Conservation (phyloP, 2,797 vertebrate species). For the Gorsachius magnificus region DNA sequence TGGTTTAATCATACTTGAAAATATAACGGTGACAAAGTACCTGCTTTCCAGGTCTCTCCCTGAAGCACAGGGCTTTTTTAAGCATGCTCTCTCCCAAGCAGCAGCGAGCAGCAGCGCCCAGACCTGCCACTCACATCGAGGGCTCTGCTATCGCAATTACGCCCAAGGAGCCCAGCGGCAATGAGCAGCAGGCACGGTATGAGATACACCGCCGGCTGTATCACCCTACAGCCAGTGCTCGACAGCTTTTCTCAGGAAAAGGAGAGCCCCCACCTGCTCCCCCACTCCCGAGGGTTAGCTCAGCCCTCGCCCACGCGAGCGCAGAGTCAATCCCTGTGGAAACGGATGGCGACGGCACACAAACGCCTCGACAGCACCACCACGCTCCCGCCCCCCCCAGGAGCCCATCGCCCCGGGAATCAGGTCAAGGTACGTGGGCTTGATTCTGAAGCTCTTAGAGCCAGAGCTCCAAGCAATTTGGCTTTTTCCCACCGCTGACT, state of each 20-base stretch:
- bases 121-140: background rate
- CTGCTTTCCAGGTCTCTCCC: background rate
- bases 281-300: background rate
- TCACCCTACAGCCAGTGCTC: accelerated
- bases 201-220: accelerated
- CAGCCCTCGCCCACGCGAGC: background rate
- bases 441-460: background rate
- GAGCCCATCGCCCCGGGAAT: background rate
- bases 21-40: background rate
- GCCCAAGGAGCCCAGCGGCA: background rate
- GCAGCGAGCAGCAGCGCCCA: background rate
- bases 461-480: background rate
- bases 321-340: background rate
- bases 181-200: background rate
- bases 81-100: background rate
- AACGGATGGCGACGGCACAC: background rate
- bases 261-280: background rate
- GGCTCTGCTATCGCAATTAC: accelerated
- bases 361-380: background rate
- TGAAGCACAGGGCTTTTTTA: background rate
- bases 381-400: background rate
- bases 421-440: background rate
- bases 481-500: background rate
- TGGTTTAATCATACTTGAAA: background rate
- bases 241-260: background rate